Conservation (phyloP, 1,140 invertebrate genomes). For the Zaprionus ghesquierei region DNA sequence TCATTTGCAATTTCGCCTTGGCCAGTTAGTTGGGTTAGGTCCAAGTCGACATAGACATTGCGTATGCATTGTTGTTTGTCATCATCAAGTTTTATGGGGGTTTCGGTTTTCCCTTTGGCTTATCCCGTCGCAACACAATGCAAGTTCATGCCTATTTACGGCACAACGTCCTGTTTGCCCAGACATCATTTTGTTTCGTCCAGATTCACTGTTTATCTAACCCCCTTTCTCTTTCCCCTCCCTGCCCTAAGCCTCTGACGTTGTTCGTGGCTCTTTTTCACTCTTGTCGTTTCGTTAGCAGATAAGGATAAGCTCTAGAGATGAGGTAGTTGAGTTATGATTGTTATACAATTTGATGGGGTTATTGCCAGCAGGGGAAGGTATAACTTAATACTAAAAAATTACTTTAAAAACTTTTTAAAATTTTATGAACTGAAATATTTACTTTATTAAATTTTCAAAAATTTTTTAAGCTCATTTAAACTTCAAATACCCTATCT, state of each 20-base stretch:
- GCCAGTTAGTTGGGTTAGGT: constrained; percentile 64
- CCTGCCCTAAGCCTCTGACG: neutral
- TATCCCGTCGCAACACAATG: constrained; percentile 47
- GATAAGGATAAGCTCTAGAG: constrained; percentile 5
- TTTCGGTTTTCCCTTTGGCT: constrained; percentile 37
- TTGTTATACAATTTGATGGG: constrained; percentile 39
- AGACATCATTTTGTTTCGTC: constrained; percentile 32
- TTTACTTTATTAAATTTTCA: too few species aligned
- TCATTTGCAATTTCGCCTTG: constrained; percentile 36
- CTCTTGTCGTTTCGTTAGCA: constrained; percentile 29
- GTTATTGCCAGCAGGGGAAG: too few species aligned
- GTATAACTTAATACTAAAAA: too few species aligned
- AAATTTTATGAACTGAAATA: too few species aligned
- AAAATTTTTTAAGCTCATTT: too few species aligned
- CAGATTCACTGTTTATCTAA: constrained; percentile 21
- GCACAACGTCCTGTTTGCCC: constrained; percentile 28
- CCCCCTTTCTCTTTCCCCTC: neutral
- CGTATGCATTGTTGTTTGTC: constrained; percentile 57
- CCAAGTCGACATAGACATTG: constrained; percentile 25
- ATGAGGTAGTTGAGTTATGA: constrained; percentile 45
- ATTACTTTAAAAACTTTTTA: too few species aligned
- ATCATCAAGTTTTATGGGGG: constrained; percentile 68
- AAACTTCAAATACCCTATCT: too few species aligned
- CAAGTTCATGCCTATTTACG: constrained; percentile 58
- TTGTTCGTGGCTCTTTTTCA: too few species aligned